Base-by-base conservation (phyloP, 2,888 invertebrate species). In the Drosophila limbata region DNA sequence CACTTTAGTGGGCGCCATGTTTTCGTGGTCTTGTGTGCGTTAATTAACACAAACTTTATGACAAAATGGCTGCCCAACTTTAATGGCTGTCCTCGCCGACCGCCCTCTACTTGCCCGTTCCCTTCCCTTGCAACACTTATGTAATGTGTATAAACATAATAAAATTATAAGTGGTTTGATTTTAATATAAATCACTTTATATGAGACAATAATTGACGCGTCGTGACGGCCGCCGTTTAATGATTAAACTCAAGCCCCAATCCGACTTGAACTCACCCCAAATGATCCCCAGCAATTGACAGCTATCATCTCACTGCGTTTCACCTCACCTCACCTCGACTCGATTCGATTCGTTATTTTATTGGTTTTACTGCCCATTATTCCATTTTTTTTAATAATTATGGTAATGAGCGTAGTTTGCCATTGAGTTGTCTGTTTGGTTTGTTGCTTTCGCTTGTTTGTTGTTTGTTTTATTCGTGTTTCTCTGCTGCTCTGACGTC, bases 181-280 rank as follows among this genome's bases (percentile, higher is more conserved):
- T 88, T 87, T 77, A 86, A 88, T 88, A 86, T 88, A 88, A 88
- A 88, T 90, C 82, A 88, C 77, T 81, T 88, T 89, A 90, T 86
- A 88, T 84, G 80, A 81, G 81, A 83, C 85, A 82, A 78, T 85
- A 85, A 86, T 86, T 86, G 44, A 37, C 60, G 40, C 53, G 28
- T 42, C 53, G 40, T 53, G 69, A 59, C 66, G 51, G 71, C 76
- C 71, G 83, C 61, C 69, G 61, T 73, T 76, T 76, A 76, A 79
- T 81, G 79, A 79, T 68, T 69, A 59, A 64, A 71, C 65, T 57
- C 47, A 60, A 15, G 17, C 17, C 47, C 39, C 50, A 44, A 44
- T 50, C 9, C 31, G 57, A 59, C 44, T 59, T 50, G 25, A 42
- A n/a, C 35, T 9, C 33, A 10, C 35, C 53, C 51, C 15, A 44